Conservation (phyloP, 2,888 invertebrate genomes). For the Drosophila eohydei region DNA sequence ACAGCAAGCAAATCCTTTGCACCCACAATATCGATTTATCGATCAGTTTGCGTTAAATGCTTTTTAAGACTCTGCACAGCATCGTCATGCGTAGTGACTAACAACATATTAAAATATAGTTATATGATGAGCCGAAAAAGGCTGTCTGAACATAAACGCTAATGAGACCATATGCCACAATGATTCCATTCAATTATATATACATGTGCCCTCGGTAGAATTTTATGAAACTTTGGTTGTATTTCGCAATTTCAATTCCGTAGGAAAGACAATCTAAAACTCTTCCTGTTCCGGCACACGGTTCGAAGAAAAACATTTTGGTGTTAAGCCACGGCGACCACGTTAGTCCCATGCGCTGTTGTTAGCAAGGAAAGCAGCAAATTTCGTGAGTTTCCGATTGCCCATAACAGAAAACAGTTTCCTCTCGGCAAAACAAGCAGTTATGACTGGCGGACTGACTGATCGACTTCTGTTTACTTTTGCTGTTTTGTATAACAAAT, state of each 20-base stretch:
- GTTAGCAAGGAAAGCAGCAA: not conserved
- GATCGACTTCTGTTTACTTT: not conserved
- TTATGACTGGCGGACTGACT: not conserved
- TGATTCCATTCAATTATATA: not conserved
- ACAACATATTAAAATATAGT: not conserved
- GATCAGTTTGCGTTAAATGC: not conserved
- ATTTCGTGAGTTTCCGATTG: not conserved
- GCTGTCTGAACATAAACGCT: too few relatives aligned
- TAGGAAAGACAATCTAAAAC: not conserved
- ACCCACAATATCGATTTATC: conserved; percentile 13
- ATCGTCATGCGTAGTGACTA: not conserved
- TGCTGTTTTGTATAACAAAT: not conserved
- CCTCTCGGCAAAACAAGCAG: not conserved
- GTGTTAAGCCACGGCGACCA: not conserved
- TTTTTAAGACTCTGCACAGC: not conserved
- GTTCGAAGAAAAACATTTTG: not conserved
- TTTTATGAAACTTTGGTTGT: not conserved
- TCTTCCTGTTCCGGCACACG: not conserved
- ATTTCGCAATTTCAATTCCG: not conserved
- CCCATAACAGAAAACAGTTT: not conserved
- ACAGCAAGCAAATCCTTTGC: conserved; percentile 1
- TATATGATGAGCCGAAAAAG: too few relatives aligned
- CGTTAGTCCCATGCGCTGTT: too few relatives aligned
- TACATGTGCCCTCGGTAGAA: not conserved
- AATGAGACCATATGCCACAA: not conserved